phyloP scores from a whole-genome alignment of 2,113 vertebrate species.

The Fulica atra region DNA sequence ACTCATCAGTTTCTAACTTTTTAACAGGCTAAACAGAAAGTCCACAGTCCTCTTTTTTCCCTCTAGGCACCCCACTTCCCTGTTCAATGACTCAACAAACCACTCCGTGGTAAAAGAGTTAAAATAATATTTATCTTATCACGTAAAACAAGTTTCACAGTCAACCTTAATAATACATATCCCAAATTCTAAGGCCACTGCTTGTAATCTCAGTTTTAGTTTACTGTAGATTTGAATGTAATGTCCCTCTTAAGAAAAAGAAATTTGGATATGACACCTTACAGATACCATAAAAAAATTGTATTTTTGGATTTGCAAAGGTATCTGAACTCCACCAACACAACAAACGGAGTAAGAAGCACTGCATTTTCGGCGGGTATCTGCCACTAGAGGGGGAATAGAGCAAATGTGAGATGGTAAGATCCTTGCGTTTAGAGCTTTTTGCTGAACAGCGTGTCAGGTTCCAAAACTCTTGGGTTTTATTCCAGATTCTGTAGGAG shows the following conservation, averaged over 20 bases:
- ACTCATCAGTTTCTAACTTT: background rate
- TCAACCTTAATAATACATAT: background rate
- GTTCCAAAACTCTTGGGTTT: background rate
- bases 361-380: background rate
- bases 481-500: background rate
- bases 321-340: background rate
- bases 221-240: background rate
- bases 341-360: background rate
- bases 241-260: background rate
- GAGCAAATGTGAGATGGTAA: background rate
- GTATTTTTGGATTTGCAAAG: background rate
- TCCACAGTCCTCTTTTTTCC: background rate
- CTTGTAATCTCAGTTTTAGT: background rate
- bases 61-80: background rate
- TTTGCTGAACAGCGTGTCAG: background rate
- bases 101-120: background rate
- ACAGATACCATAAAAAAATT: fast-evolving
- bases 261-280: background rate
- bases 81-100: background rate
- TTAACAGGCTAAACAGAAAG: background rate
- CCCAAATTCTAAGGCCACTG: background rate
- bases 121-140: background rate
- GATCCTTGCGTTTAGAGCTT: background rate
- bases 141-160: background rate
- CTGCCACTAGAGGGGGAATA: background rate